Conservation (phyloP, 2,797 vertebrate species). For the Acrossocheilus wenchowensis region DNA sequence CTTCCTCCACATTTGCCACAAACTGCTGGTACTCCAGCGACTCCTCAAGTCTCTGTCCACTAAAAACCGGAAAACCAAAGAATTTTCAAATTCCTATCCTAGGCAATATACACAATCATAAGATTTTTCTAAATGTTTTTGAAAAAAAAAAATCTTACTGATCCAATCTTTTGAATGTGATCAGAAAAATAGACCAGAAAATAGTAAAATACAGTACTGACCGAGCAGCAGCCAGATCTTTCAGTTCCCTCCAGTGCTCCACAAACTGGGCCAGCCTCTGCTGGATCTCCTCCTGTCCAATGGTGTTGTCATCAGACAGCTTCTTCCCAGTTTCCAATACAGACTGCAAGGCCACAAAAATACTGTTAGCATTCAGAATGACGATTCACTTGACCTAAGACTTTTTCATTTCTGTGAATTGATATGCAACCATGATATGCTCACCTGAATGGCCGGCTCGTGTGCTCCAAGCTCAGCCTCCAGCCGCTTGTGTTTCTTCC, state of each 20-base stretch:
- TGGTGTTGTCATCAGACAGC: slow-evolving; percentile 96
- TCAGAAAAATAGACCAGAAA: not conserved
- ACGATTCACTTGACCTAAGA: not conserved
- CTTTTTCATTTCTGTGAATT: not conserved
- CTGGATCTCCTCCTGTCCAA: slow-evolving; percentile 98
- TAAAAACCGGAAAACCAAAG: slow-evolving; percentile 58
- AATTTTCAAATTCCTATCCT: not conserved
- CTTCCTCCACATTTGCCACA: slow-evolving; percentile 97
- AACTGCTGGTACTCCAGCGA: slow-evolving; percentile 99
- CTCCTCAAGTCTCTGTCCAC: slow-evolving; percentile 95
- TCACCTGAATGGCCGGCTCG: slow-evolving; percentile 95
- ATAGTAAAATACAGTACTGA: slow-evolving; percentile 58
- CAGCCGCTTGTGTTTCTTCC: slow-evolving; percentile 97
- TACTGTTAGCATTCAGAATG: not conserved
- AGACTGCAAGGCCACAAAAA: slow-evolving; percentile 76
- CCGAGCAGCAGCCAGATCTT: slow-evolving; percentile 92
- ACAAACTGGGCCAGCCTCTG: slow-evolving; percentile 95
- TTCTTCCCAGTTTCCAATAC: slow-evolving; percentile 96
- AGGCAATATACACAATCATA: not conserved
- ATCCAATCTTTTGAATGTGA: not conserved
- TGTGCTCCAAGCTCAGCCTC: slow-evolving; percentile 97
- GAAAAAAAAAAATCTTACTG: not conserved
- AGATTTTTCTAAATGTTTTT: not conserved
- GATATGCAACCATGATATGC: not conserved
- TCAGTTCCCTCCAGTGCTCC: slow-evolving; percentile 97